phyloP scores from a whole-genome alignment of 2,888 invertebrate species.

The Alloscopus bannaensis region DNA sequence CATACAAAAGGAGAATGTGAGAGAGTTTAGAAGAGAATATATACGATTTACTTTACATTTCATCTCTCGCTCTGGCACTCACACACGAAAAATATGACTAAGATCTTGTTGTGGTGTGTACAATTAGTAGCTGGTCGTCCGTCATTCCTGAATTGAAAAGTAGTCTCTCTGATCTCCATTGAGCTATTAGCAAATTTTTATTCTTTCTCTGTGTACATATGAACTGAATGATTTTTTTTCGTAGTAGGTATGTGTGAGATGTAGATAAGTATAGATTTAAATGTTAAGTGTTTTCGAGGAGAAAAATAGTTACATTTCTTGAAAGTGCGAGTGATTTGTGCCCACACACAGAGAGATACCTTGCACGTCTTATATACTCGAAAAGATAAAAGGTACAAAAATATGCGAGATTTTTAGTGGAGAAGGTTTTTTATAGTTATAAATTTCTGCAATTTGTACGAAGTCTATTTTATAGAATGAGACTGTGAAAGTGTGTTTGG shows the following conservation, averaged over 20 bases:
- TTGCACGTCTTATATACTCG: too few species aligned
- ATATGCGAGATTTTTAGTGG: not conserved
- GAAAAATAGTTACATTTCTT: too few species aligned
- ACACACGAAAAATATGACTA: conserved; percentile 52
- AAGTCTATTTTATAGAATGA: too few species aligned
- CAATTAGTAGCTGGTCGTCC: conserved; percentile 63
- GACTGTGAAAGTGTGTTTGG: not conserved
- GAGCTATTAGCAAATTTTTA: conserved; percentile 54
- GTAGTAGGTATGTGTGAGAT: conserved; percentile 17
- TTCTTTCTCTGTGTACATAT: conserved; percentile 25
- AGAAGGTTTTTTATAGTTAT: too few species aligned
- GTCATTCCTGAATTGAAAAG: conserved; percentile 64
- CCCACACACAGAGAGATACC: too few species aligned
- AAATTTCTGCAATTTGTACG: too few species aligned
- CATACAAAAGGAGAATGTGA: not conserved
- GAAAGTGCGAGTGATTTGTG: too few species aligned
- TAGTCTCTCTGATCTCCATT: conserved; percentile 58
- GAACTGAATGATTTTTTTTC: conserved; percentile 11
- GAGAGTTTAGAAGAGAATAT: conserved; percentile 22
- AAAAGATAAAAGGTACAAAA: too few species aligned
- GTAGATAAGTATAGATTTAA: not conserved
- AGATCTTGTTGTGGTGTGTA: conserved; percentile 51
- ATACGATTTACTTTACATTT: conserved; percentile 23
- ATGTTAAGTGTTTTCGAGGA: too few species aligned
- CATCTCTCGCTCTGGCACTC: too few species aligned